Percentiles rank a stretch among this genome's conserved stretches.
These are phyloP conservation scores for Aurelia coerulea DNA, from an alignment of 30 jellyfish, hydroid and myxozoan genomes.

Conservation along the genomic window DNA sequence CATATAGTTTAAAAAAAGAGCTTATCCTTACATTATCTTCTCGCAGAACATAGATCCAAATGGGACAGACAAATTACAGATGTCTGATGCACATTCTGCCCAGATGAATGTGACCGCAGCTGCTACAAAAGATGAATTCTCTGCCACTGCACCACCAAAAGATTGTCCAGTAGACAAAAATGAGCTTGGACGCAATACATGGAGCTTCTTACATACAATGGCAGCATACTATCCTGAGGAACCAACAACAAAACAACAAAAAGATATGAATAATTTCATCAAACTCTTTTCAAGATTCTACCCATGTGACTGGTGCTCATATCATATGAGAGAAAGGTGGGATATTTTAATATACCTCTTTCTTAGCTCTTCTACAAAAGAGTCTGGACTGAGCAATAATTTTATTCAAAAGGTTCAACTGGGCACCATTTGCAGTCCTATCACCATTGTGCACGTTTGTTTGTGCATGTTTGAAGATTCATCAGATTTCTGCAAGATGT, in stretches of 20 bases:
- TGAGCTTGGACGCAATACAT: slow-evolving; percentile 96
- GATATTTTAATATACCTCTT: no score
- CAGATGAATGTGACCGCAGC: background rate
- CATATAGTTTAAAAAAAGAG: no score
- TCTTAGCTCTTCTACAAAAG: no score
- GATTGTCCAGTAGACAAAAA: slow-evolving; percentile 95
- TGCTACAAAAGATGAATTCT: background rate
- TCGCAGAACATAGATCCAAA: background rate
- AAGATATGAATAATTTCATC: slow-evolving; percentile 84
- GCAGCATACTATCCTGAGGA: slow-evolving; percentile 99
- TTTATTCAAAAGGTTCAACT: no score
- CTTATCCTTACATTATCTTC: background rate
- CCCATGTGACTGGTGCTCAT: slow-evolving; percentile 96
- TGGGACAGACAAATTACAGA: no score
- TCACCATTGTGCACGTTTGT: no score
- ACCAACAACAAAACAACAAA: slow-evolving; percentile 88
- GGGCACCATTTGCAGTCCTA: no score
- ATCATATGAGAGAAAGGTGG: slow-evolving; percentile 89
- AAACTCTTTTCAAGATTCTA: slow-evolving; percentile 79
- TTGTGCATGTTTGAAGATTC: no score
- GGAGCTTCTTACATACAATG: slow-evolving; percentile 98
- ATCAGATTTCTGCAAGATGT: no score
- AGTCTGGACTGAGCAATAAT: no score
- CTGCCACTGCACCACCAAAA: slow-evolving; percentile 1
- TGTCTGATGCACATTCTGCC: background rate